phyloP scores from a whole-genome alignment of 1,140 invertebrate genomes.

The Lethrus apterus region DNA sequence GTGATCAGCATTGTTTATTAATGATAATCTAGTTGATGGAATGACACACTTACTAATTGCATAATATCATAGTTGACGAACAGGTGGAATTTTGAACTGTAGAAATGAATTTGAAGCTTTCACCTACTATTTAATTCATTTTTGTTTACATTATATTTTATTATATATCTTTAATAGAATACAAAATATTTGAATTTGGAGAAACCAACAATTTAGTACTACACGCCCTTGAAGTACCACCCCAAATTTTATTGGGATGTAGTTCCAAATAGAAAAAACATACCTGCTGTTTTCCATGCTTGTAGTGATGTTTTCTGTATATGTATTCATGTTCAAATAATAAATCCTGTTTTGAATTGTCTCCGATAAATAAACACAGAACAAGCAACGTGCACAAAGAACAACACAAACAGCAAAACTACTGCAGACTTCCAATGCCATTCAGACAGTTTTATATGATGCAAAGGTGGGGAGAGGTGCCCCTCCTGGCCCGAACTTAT shows the following conservation, averaged over 20 bases:
- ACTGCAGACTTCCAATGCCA: conserved; percentile 7
- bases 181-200: background rate
- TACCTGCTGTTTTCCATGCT: conserved; percentile 36
- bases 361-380: conserved; percentile 1
- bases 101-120: too few relatives aligned
- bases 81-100: conserved; percentile 10
- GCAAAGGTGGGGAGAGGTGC: conserved; percentile 17
- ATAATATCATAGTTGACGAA: conserved; percentile 18
- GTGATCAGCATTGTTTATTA: too few relatives aligned
- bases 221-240: too few relatives aligned
- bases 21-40: too few relatives aligned
- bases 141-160: background rate
- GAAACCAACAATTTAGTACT: background rate
- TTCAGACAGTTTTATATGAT: conserved; percentile 20
- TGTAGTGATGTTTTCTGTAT: conserved; percentile 30
- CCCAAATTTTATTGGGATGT: too few relatives aligned
- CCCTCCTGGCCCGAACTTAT: background rate
- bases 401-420: conserved; percentile 9
- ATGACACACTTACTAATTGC: conserved; percentile 30
- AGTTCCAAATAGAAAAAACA: too few relatives aligned
- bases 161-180: background rate
- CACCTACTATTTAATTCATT: conserved; percentile 1
- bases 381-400: background rate
- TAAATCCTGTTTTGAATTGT: conserved; percentile 10
- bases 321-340: conserved; percentile 28